Base-by-base conservation (phyloP, 1,140 invertebrate genomes). In the Drosophila suzukii region DNA sequence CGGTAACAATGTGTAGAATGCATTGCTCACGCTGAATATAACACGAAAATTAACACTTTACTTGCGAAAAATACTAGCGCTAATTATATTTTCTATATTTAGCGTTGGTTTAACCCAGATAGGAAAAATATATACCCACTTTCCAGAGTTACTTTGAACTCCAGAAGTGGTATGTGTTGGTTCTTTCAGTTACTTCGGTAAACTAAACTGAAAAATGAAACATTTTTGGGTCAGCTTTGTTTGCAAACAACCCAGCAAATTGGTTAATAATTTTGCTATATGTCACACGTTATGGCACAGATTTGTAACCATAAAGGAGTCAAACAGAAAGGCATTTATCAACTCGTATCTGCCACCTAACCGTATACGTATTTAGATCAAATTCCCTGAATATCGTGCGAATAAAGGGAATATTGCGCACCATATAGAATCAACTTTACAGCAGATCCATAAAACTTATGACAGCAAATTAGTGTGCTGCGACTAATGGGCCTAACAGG, bases 391-490 rank as follows among this genome's bases (percentile, higher is more conserved):
- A 68, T 57, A 34, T 49, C 5, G 43, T 47, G 11, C 17, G 34
- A 56, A 71, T 43, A 70, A 71, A 50, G 24, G 27, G 20, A 15
- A 57, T 50, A 57, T 49, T 39, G 60, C 51, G 27, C 15, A 13
- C 34, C 39, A 51, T 39, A 75, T 59, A 54, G 77, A 39, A 51
- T 36, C 12, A 39, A 75, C 30, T 83, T 70, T 70, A 75, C 43
- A 59, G 41, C 51, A 49, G 60, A 72, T 78, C 74, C 65, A 83
- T 84, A 83, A 88, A 81, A 78, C 67, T 72, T 58, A 89, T 89
- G 68, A 63, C 47, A 55, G 63, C 60, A 89, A 83, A 89, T 89
- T 80, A 77, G 55, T 77, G 27, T 34, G 50, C 34, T 36, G 34
- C 20, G 49, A 41, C 66, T 78, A 68, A 79, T 66, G 61, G 62